Percentiles rank a stretch among this genome's conserved stretches.
Conservation (phyloP, 2,113 vertebrate genomes). For the Leptodactylus fuscus region DNA sequence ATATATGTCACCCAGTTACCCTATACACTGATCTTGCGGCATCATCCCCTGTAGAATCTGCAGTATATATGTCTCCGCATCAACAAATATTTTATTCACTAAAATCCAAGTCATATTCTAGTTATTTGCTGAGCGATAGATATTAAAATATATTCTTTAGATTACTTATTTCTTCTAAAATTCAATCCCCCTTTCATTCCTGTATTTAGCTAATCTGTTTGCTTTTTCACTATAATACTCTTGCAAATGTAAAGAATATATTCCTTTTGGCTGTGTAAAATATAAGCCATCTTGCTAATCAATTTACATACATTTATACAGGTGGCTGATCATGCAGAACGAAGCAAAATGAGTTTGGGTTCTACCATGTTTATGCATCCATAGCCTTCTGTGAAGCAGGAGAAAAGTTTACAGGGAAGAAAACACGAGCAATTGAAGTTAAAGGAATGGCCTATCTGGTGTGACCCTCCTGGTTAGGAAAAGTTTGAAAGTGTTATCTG, state of each 20-base stretch:
- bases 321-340: constrained; percentile 40
- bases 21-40: background rate
- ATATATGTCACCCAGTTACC: background rate
- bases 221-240: background rate
- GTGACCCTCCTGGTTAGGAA: background rate
- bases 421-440: background rate
- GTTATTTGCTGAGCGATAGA: background rate
- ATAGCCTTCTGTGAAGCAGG: background rate
- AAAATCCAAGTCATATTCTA: background rate
- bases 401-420: background rate
- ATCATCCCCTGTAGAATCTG: background rate
- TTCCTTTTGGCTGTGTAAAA: constrained; percentile 33
- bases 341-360: background rate
- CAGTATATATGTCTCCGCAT: background rate
- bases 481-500: background rate
- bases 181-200: constrained; percentile 15
- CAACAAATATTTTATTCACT: background rate
- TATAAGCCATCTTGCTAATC: constrained; percentile 35
- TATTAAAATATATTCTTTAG: constrained; percentile 42
- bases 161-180: constrained; percentile 25
- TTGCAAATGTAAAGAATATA: constrained; percentile 34
- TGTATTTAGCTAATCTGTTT: constrained; percentile 29
- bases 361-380: background rate
- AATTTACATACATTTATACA: constrained; percentile 44
- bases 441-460: background rate